A percentile compares a stretch with the other conserved stretches of the same genome.
Conservation (phyloP, 2,113 vertebrate species). For the Anolis carolinensis region DNA sequence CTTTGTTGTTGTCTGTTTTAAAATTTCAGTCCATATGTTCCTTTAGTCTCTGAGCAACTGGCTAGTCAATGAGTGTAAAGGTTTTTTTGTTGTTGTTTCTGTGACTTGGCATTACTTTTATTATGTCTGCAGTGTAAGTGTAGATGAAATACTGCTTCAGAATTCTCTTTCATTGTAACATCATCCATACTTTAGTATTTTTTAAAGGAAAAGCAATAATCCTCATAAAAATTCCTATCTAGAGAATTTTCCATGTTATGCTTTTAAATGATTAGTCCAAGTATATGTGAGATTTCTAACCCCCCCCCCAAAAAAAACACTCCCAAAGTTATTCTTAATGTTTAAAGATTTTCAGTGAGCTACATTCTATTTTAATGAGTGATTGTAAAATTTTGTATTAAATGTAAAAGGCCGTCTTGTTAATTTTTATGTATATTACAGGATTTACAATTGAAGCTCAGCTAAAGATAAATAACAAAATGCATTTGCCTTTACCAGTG, state of each 20-base stretch:
- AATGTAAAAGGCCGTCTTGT: slow-evolving; percentile 46
- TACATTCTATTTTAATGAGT: slow-evolving; percentile 56
- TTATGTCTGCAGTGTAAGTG: slow-evolving; percentile 69
- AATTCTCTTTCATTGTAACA: slow-evolving; percentile 70
- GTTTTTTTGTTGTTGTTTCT: slow-evolving; percentile 59
- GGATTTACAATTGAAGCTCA: slow-evolving; percentile 56
- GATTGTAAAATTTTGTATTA: slow-evolving; percentile 41
- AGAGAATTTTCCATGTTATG: slow-evolving; percentile 62
- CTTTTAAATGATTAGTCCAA: slow-evolving; percentile 59
- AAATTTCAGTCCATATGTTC: slow-evolving; percentile 47
- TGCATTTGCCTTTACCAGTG: slow-evolving; percentile 51
- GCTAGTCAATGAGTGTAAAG: slow-evolving; percentile 43
- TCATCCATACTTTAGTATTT: neutral
- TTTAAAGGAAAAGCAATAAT: slow-evolving; percentile 18
- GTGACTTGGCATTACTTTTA: slow-evolving; percentile 70
- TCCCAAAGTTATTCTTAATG: slow-evolving; percentile 47
- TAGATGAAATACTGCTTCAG: slow-evolving; percentile 69
- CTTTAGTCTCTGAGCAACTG: slow-evolving; percentile 37
- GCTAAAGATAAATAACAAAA: slow-evolving; percentile 71
- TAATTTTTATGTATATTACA: slow-evolving; percentile 53
- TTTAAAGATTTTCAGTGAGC: slow-evolving; percentile 61
- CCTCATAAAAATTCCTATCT: slow-evolving; percentile 61
- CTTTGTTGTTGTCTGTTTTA: slow-evolving; percentile 26
- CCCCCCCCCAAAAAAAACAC: slow-evolving; percentile 13
- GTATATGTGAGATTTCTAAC: slow-evolving; percentile 53